Base-by-base conservation (phyloP, 2,113 vertebrate genomes). In the Guaruba guarouba region DNA sequence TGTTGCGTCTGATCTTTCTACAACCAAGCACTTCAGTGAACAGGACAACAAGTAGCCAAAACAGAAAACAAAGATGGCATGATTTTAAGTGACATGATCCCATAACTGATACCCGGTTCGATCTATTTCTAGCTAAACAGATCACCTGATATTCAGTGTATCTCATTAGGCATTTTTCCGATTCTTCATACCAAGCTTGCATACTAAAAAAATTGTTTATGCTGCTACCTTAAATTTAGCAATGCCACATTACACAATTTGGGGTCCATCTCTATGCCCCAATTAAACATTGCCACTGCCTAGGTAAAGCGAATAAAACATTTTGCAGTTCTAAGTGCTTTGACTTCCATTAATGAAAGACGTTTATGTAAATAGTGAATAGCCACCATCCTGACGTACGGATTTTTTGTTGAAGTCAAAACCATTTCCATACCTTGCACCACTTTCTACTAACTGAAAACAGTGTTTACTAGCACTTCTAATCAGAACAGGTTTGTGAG, bases 21-120 rank as follows among this genome's bases (percentile, higher is more conserved):
- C 31, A 84, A 83, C 89, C 94, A 39, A 96, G 97, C 89, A 82
- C 93, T 95, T 94, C 59, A 93, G 97, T 87, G 95, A 86, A 12
- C 27, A 37, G 85, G 35, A 82, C 92, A 66, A 90, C 27, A 52
- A 96, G 92, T 88, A 95, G 90, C 80, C 29, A 9, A 70, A 83
- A 77, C 35, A 77, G 71, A 66, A 86, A 84, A 33, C 4, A 35
- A 78, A 75, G 24, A 39, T 2, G 22, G 29, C 22, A n/a, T 33
- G 71, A 17, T 37, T 51, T 61, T 5, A 9, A 11, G 55, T 31
- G 68, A 62, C 5, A 8, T 0, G 0, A 44, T n/a, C 68, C 63
- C 78, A 2, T 9, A 22, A 39, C 1, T 61, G 83, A 16, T 2
- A 10, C 17, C 4, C 16, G 2, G 6, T 33, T n/a, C 1, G 1